These are phyloP conservation scores for Gobio occitaniae DNA, from an alignment of 2,797 vertebrate genomes.

Conservation along the genomic window DNA sequence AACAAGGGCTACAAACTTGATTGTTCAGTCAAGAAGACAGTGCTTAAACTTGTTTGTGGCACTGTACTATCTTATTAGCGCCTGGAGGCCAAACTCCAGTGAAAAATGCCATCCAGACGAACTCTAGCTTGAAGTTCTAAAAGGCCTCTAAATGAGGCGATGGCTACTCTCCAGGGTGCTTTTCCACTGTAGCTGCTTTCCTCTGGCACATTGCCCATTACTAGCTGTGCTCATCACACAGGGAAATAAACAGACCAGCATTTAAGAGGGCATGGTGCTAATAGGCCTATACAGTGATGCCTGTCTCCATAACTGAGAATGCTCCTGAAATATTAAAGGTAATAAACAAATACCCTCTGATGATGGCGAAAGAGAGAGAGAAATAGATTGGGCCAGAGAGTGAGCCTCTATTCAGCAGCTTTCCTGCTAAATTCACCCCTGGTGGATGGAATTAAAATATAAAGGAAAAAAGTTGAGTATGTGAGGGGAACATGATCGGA, in stretches of 20 bases:
- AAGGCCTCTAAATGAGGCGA: slow-evolving; percentile 37
- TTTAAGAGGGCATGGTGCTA: slow-evolving; percentile 64
- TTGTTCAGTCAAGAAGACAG: neutral
- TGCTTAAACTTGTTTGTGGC: slow-evolving; percentile 39
- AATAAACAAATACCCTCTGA: slow-evolving; percentile 60
- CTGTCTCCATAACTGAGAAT: slow-evolving; percentile 60
- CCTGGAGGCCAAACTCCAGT: slow-evolving; percentile 44
- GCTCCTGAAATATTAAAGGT: slow-evolving; percentile 72
- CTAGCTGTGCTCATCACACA: slow-evolving; percentile 52
- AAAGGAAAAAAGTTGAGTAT: neutral
- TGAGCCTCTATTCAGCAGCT: slow-evolving; percentile 24
- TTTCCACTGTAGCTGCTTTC: slow-evolving; percentile 26
- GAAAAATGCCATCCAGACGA: slow-evolving; percentile 50
- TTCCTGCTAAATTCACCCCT: slow-evolving; percentile 5
- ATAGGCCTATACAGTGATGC: slow-evolving; percentile 55
- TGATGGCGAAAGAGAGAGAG: slow-evolving; percentile 14
- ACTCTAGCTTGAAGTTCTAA: slow-evolving; percentile 48
- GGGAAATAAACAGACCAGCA: slow-evolving; percentile 61
- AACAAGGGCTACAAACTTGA: slow-evolving; percentile 11
- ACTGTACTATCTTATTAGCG: slow-evolving; percentile 15
- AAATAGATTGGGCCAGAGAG: neutral
- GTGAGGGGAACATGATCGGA: neutral
- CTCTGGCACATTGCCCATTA: slow-evolving; percentile 53
- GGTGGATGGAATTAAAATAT: slow-evolving; percentile 3
- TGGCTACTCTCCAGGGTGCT: slow-evolving; percentile 32